These are phyloP conservation scores for Macquaria ambigua DNA, from an alignment of 2,113 vertebrate species.

Conservation along the genomic window DNA sequence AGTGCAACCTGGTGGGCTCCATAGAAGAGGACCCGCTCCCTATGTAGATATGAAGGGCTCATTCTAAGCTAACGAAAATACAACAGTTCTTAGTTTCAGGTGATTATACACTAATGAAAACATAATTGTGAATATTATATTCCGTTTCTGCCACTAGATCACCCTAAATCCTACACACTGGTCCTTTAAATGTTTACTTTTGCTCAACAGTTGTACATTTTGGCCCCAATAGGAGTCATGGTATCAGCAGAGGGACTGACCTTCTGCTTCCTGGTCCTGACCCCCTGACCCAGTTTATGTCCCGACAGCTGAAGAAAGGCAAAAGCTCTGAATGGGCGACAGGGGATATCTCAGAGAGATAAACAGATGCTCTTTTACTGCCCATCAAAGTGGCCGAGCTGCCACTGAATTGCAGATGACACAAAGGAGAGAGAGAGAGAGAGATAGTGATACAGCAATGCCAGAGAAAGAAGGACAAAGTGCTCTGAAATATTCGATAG, in stretches of 20 bases:
- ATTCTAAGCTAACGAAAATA: too few species aligned
- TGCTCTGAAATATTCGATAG: not conserved
- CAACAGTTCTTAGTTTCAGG: too few species aligned
- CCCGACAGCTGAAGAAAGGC: slow-evolving; percentile 33
- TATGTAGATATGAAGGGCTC: too few species aligned
- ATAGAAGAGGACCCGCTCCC: too few species aligned
- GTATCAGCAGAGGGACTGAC: slow-evolving; percentile 1
- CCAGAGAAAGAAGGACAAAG: not conserved
- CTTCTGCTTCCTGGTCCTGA: slow-evolving; percentile 27
- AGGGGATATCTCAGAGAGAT: slow-evolving; percentile 24
- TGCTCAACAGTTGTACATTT: slow-evolving; percentile 7
- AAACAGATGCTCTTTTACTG: slow-evolving; percentile 29
- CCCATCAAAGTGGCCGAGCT: not conserved
- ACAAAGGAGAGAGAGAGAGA: slow-evolving; percentile 9
- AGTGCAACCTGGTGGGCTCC: too few species aligned
- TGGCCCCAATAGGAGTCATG: not conserved
- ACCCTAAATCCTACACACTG: not conserved
- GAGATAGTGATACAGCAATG: not conserved
- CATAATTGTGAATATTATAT: too few species aligned
- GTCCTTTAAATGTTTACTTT: not conserved
- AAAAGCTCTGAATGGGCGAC: slow-evolving; percentile 26
- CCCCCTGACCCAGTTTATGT: slow-evolving; percentile 49
- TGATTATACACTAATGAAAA: too few species aligned
- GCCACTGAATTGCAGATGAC: slow-evolving; percentile 8
- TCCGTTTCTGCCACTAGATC: too few species aligned